Evolutionary conservation across 2,888 invertebrate species (phyloP).

Genomic region (Gymnoscelis rufifasciata): DNA sequence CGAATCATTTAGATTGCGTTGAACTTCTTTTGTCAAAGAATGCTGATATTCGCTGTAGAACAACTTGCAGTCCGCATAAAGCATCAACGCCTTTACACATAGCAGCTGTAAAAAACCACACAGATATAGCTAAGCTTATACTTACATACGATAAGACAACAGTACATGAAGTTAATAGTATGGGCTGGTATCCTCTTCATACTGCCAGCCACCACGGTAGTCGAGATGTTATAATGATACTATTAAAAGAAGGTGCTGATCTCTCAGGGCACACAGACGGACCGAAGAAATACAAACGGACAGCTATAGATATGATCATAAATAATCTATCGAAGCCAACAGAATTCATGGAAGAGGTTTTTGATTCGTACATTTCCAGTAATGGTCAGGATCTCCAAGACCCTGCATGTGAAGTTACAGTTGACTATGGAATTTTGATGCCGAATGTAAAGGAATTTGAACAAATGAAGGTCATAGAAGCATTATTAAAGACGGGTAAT

Average conservation of each 20-base stretch:
- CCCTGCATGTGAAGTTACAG: conserved; percentile 62
- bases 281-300: conserved; percentile 56
- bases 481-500: conserved; percentile 74
- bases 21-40: conserved; percentile 61
- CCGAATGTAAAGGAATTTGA: conserved; percentile 64
- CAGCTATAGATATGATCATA: conserved; percentile 75
- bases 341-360: conserved; percentile 71
- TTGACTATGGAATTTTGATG: conserved; percentile 73
- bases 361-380: conserved; percentile 71
- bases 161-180: conserved; percentile 62
- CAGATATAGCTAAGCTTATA: conserved; percentile 55
- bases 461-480: conserved; percentile 78
- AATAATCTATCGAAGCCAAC: conserved; percentile 73
- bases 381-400: conserved; percentile 57
- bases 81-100: conserved; percentile 69
- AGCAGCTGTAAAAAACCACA: conserved; percentile 61
- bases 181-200: conserved; percentile 58
- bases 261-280: conserved; percentile 61
- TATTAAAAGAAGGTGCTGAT: conserved; percentile 68
- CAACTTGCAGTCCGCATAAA: conserved; percentile 60
- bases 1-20: conserved; percentile 70
- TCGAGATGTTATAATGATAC: conserved; percentile 72
- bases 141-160: conserved; percentile 60
- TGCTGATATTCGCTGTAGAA: conserved; percentile 64
- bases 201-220: conserved; percentile 78